Evolutionary conservation across 2,797 vertebrate genomes (phyloP).

Genomic region (Brachyrhaphis roseni): DNA sequence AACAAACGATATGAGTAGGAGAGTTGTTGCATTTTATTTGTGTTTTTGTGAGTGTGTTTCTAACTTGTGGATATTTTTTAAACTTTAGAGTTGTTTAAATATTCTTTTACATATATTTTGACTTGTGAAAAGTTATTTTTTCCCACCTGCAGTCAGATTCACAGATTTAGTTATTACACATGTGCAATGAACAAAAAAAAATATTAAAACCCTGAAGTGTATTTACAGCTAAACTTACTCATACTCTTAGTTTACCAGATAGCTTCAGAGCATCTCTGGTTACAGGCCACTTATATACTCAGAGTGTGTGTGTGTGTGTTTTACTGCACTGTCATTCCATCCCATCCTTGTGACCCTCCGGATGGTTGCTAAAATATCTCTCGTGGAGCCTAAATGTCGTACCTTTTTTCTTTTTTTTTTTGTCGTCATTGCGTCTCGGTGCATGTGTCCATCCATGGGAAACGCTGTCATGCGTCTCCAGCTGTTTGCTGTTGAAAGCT

Average conservation of each 20-base stretch:
- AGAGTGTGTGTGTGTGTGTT: slow-evolving; percentile 47
- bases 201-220: slow-evolving; percentile 19
- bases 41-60: background rate
- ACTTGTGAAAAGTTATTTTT: background rate
- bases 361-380: slow-evolving; percentile 81
- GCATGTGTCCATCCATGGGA: slow-evolving; percentile 24
- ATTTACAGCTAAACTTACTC: slow-evolving; percentile 39
- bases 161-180: background rate
- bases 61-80: background rate
- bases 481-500: slow-evolving; percentile 13
- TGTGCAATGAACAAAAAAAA: slow-evolving; percentile 21
- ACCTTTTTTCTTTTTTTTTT: slow-evolving; percentile 53
- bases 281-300: slow-evolving; percentile 81
- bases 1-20: background rate
- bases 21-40: background rate
- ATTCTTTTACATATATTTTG: background rate
- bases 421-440: slow-evolving; percentile 60
- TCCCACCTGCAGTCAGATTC: background rate
- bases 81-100: background rate
- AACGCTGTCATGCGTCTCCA: slow-evolving; percentile 4
- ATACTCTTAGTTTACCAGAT: slow-evolving; percentile 64
- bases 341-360: slow-evolving; percentile 58
- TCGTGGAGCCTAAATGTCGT: slow-evolving; percentile 70
- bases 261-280: slow-evolving; percentile 69
- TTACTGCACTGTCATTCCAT: slow-evolving; percentile 65